Conservation (phyloP, 2,797 vertebrate species). For the Macropodus opercularis region DNA sequence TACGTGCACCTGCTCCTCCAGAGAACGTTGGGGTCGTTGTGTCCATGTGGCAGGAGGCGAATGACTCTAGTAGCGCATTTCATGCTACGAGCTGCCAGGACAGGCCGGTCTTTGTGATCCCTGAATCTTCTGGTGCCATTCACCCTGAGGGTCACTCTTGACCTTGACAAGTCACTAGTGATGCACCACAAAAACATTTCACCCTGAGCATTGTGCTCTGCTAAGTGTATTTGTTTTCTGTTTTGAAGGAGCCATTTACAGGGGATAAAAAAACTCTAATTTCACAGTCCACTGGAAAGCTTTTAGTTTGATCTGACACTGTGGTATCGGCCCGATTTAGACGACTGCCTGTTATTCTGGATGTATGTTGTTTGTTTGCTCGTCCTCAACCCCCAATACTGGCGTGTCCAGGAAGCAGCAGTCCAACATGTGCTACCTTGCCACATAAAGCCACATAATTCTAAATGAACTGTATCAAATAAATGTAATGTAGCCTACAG, state of each 20-base stretch:
- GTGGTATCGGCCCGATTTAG: background rate
- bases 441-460: background rate
- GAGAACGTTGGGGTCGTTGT: background rate
- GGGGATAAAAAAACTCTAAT: background rate
- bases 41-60: background rate
- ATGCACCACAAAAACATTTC: slow-evolving; percentile 2
- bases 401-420: background rate
- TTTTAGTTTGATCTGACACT: background rate
- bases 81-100: background rate
- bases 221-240: background rate
- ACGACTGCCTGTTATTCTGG: background rate
- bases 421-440: background rate
- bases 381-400: background rate
- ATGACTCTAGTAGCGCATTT: slow-evolving; percentile 1
- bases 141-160: background rate
- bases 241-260: background rate
- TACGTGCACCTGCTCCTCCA: background rate
- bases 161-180: background rate
- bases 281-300: slow-evolving; percentile 2
- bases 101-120: background rate
- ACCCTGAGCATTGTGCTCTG: background rate
- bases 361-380: background rate
- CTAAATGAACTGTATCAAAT: background rate
- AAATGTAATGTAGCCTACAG: background rate
- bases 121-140: background rate